Base-by-base conservation (phyloP, 2,113 vertebrate genomes). In the Catharus minimus region DNA sequence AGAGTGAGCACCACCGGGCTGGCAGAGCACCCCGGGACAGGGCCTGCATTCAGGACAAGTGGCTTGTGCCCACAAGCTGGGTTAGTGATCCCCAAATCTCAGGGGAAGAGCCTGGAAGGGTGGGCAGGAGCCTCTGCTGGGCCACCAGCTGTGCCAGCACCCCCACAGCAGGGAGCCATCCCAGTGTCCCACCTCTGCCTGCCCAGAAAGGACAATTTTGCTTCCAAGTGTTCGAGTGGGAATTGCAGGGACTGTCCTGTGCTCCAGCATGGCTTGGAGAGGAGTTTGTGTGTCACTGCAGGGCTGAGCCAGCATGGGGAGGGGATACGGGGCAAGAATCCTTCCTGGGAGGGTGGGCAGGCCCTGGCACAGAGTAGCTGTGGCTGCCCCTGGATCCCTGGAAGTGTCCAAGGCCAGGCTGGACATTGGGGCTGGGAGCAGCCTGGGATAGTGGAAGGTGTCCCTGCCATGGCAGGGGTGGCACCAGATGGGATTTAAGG, bases 31-130 rank as follows among this genome's bases (percentile, higher is more conserved):
- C n/a, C 10, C 2, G 0, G 50, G 3, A 0, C 30, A 4, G 65
- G 10, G 33, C 10, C 68, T 15, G 28, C 43, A 5, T 24, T 5
- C 62, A 4, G 69, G 4, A 15, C 77, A 8, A 15, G 52, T 3
- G 4, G 9, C 41, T 22, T 24, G 3, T 18, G 56, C 39, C 41
- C 75, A 17, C 38, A 4, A 33, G 8, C 24, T 1, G 56, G 21
- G 32, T 14, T 5, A 3, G 36, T 1, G 18, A 7, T 9, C 73
- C 44, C 21, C 1, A 0, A 13, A 2, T 7, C 11, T 2, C 46
- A 22, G 3, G 41, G 27, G 24, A 10, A 32, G 39, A 77, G 15
- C 21, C 38, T 2, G 58, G 7, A 38, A 13, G 18, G 49, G 9
- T 5, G 12, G 10, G 71, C 75, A 84, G 85, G n/a, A 61, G 67